Evolutionary conservation across 1,140 invertebrate species (phyloP).

Genomic region (Drosophila tani): DNA sequence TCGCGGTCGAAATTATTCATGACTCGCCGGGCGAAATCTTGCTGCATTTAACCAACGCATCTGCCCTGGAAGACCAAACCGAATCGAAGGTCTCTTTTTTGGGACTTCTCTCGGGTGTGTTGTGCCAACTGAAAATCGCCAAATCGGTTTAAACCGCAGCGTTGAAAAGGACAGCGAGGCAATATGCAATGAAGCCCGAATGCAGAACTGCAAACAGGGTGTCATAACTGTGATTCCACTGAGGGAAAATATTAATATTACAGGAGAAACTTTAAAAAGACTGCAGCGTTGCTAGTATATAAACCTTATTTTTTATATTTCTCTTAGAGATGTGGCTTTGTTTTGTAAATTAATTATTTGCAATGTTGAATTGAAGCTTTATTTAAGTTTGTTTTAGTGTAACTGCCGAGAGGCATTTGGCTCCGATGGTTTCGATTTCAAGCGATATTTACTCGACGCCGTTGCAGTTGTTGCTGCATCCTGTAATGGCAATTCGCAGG

Average conservation of each 20-base stretch:
- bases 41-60: slow-evolving; percentile 63
- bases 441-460: slow-evolving; percentile 40
- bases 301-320: neutral
- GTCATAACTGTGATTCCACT: slow-evolving; percentile 42
- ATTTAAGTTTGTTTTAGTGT: slow-evolving; percentile 20
- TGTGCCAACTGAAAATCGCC: slow-evolving; percentile 60
- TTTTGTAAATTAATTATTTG: neutral
- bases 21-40: slow-evolving; percentile 67
- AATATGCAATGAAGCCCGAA: slow-evolving; percentile 27
- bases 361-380: too few relatives aligned
- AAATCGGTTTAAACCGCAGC: slow-evolving; percentile 77
- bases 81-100: slow-evolving; percentile 1
- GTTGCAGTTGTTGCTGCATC: slow-evolving; percentile 45
- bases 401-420: slow-evolving; percentile 26
- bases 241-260: neutral
- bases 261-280: neutral
- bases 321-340: neutral
- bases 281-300: neutral
- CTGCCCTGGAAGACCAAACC: neutral
- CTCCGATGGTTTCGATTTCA: slow-evolving; percentile 46
- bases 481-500: slow-evolving; percentile 60
- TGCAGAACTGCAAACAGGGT: neutral
- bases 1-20: slow-evolving; percentile 75
- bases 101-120: slow-evolving; percentile 20
- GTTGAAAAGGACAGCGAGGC: slow-evolving; percentile 67